These are phyloP conservation scores for Drosophila pegasa DNA, from an alignment of 2,888 invertebrate species.

Conservation along the genomic window DNA sequence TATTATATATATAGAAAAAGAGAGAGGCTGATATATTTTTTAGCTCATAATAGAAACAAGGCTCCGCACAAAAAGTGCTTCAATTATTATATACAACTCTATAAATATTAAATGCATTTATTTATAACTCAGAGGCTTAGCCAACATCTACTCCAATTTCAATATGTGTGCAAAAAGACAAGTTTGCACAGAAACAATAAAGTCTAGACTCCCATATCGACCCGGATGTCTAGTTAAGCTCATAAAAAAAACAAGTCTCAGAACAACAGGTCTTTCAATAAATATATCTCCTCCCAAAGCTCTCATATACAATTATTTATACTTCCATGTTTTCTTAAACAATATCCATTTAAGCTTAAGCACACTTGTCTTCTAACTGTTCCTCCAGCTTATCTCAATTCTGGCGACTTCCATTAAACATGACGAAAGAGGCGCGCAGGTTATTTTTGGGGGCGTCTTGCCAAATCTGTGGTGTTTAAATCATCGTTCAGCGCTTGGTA, in stretches of 20 bases:
- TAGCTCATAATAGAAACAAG: too few relatives aligned
- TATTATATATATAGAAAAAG: too few relatives aligned
- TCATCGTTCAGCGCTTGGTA: conserved; percentile 31
- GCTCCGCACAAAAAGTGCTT: too few relatives aligned
- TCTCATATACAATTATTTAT: neutral
- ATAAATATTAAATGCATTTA: too few relatives aligned
- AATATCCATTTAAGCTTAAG: neutral
- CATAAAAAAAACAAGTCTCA: neutral
- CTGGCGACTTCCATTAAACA: neutral
- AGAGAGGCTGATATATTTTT: too few relatives aligned
- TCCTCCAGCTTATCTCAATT: conserved; percentile 3
- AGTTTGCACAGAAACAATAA: too few relatives aligned
- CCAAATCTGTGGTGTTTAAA: conserved; percentile 35
- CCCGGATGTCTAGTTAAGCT: too few relatives aligned
- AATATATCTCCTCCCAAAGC: neutral
- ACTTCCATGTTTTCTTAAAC: neutral
- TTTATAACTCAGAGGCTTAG: too few relatives aligned
- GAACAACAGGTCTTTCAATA: neutral
- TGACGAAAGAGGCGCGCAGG: conserved; percentile 1
- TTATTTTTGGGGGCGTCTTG: conserved; percentile 10
- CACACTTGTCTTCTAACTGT: neutral
- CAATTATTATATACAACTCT: too few relatives aligned
- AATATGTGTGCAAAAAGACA: too few relatives aligned
- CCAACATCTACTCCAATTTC: too few relatives aligned
- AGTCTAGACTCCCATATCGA: too few relatives aligned